A percentile compares a stretch with the other conserved stretches of the same genome.
These are phyloP conservation scores for Clarias magur DNA, from an alignment of 2,113 vertebrate species.

Conservation along the genomic window DNA sequence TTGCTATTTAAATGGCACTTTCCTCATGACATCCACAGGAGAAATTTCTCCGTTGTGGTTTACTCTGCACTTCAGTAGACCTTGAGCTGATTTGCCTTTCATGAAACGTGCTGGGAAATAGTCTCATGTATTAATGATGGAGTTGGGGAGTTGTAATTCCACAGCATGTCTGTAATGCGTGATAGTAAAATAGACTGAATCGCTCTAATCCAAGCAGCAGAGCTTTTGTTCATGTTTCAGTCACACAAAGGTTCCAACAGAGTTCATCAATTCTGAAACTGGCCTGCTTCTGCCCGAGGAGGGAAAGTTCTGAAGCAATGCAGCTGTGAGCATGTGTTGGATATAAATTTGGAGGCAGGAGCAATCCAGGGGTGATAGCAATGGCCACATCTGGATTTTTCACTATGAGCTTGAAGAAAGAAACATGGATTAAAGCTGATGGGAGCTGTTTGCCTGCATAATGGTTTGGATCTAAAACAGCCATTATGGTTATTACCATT, in stretches of 20 bases:
- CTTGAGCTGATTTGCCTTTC: conserved; percentile 50
- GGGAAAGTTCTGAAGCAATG: conserved; percentile 51
- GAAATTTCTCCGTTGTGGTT: conserved; percentile 43
- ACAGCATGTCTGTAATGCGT: conserved; percentile 45
- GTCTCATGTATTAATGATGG: conserved; percentile 52
- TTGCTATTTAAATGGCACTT: conserved; percentile 54
- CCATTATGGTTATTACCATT: conserved; percentile 50
- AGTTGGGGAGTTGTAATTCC: conserved; percentile 46
- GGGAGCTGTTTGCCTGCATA: conserved; percentile 49
- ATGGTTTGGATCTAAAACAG: conserved; percentile 48
- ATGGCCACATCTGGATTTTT: conserved; percentile 68
- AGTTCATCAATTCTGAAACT: conserved; percentile 52
- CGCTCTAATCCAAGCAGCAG: conserved; percentile 37
- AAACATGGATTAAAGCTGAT: conserved; percentile 57
- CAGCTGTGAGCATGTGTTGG: conserved; percentile 54
- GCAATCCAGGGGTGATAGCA: conserved; percentile 58
- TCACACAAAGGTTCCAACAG: conserved; percentile 44
- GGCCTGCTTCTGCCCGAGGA: conserved; percentile 36
- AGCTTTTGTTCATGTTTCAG: conserved; percentile 39
- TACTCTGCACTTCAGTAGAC: conserved; percentile 34
- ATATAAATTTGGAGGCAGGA: conserved; percentile 66
- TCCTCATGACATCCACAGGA: conserved; percentile 35
- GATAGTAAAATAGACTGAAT: conserved; percentile 53
- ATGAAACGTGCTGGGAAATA: conserved; percentile 46
- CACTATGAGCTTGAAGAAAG: conserved; percentile 34